Evolutionary conservation across 1,140 invertebrate species (phyloP).

Genomic region (Drosophila subpulchrella): DNA sequence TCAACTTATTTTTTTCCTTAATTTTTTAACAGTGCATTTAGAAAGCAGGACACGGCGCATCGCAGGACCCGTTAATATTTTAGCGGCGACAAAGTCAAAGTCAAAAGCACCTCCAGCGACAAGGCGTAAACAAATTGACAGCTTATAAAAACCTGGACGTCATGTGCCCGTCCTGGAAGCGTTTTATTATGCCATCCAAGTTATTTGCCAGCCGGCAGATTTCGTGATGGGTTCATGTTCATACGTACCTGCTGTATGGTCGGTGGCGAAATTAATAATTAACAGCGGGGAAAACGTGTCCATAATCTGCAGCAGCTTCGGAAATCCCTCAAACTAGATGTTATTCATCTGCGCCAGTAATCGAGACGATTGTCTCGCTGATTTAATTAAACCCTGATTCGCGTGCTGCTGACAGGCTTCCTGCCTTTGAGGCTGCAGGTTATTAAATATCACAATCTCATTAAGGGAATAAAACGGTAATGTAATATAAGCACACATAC

Average conservation of each 20-base stretch:
- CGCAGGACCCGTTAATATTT: constrained; percentile 71
- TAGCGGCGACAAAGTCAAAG: constrained; percentile 68
- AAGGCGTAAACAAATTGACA: constrained; percentile 79
- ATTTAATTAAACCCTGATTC: constrained; percentile 37
- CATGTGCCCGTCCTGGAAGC: constrained; percentile 63
- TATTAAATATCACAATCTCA: constrained; percentile 43
- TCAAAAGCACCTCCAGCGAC: constrained; percentile 39
- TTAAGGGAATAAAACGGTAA: constrained; percentile 23
- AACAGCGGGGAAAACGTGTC: constrained; percentile 63
- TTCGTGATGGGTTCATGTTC: constrained; percentile 1
- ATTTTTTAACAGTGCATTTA: not conserved
- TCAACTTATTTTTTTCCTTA: too few relatives aligned
- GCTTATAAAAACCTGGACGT: constrained; percentile 80
- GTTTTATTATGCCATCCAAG: constrained; percentile 81
- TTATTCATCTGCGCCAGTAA: not conserved
- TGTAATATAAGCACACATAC: constrained; percentile 18
- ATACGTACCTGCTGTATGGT: constrained; percentile 26
- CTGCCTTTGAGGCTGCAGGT: constrained; percentile 8
- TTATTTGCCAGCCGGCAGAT: constrained; percentile 57
- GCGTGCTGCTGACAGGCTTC: constrained; percentile 18
- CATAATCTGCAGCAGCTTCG: constrained; percentile 49
- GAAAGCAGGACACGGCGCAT: constrained; percentile 48
- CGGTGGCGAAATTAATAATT: constrained; percentile 71
- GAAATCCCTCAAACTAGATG: constrained; percentile 1
- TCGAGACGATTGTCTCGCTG: constrained; percentile 18